phyloP scores from a whole-genome alignment of 2,113 vertebrate genomes.

The Myotis yumanensis region DNA sequence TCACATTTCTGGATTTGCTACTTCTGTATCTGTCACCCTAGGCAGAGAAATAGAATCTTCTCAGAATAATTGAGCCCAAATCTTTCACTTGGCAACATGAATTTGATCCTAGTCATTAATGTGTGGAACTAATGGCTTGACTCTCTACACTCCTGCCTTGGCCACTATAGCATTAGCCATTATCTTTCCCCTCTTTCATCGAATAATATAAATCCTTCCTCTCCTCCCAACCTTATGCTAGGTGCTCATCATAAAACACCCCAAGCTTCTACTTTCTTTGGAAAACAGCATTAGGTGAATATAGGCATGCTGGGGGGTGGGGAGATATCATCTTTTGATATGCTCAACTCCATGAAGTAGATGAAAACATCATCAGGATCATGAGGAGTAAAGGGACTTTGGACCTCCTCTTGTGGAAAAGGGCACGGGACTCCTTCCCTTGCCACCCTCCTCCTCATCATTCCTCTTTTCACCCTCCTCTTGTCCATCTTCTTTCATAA shows the following conservation, averaged over 20 bases:
- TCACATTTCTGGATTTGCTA: neutral
- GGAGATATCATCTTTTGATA: neutral
- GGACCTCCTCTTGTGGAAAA: neutral
- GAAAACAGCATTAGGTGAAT: neutral
- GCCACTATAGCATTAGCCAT: no score
- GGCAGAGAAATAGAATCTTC: neutral
- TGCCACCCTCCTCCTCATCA: neutral
- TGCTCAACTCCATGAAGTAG: accelerated
- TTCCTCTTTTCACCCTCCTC: neutral
- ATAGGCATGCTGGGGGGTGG: neutral
- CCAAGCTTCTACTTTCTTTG: neutral
- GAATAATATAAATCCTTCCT: neutral
- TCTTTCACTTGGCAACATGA: neutral
- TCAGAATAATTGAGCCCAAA: neutral
- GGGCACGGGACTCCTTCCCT: neutral
- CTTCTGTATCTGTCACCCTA: neutral
- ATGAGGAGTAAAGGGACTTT: neutral
- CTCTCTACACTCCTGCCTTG: neutral
- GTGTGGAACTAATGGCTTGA: neutral
- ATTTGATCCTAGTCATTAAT: neutral
- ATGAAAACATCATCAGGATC: neutral
- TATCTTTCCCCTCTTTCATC: neutral
- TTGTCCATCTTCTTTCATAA: neutral
- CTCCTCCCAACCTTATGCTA: accelerated
- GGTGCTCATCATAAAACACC: neutral